Evolutionary conservation across 2,797 vertebrate species (phyloP), one percentile per base, ranked within the genome.

Genomic region (Dendrocincla tyrannina): DNA sequence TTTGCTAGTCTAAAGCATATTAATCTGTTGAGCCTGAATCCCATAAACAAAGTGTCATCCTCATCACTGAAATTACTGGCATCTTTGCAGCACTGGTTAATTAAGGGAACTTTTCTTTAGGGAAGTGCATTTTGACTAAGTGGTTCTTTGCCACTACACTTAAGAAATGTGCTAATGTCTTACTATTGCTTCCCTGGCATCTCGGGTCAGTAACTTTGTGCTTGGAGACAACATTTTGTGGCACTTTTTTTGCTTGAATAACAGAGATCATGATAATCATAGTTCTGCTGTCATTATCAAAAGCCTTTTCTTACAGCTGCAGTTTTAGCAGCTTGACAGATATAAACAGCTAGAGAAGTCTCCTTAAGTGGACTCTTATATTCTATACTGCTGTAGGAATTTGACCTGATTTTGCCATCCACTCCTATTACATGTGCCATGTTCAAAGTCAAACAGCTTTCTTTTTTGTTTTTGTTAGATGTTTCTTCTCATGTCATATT

Each of bases 21-120:
- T 95, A 86, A 69, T 95, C 82, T 89, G 18, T n/a, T 17, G 59
- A 50, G n/a, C 39, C 47, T 37, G 39, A 55, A 39, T 91, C 82
- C 88, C 72, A 56, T 81, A 90, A 95, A 96, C 62, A 55, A 85
- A 84, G 47, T 83, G 88, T 87, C 76, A 28, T 62, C 42, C 53
- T 47, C 28, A 42, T 91, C 64, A 46, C 67, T 86, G 5, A 92
- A 84, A 95, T 94, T 62, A 24, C 72, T 87, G 92, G 44, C 88
- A 88, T 95, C 84, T 85, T 39, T 69, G 52, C 35, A 49, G 82
- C 56, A 4, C 47, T 24, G 72, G 33, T 70, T 88, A 93, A 81
- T 92, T 88, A 70, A 49, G 53, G 5, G 46, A 92, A 83, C 87
- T 91, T 91, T 88, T 88, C 41, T 58, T 79, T 76, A 41, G 50